These are phyloP conservation scores for Drosophila parthenogenetica DNA, from an alignment of 2,888 invertebrate genomes.

Conservation along the genomic window DNA sequence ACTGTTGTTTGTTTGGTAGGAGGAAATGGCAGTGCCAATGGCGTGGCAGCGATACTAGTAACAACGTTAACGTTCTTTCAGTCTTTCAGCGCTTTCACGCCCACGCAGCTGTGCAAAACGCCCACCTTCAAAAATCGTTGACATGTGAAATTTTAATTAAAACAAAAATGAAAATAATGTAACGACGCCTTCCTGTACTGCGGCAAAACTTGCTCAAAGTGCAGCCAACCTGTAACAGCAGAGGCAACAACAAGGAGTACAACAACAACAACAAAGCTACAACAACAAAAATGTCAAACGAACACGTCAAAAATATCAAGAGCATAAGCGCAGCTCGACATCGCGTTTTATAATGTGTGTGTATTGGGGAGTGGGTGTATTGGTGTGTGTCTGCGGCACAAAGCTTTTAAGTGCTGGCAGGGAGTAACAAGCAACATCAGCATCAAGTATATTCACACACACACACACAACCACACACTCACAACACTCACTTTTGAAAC, in stretches of 20 bases:
- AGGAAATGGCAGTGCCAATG: slow-evolving; percentile 61
- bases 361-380: not conserved
- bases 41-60: slow-evolving; percentile 7
- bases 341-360: slow-evolving; percentile 28
- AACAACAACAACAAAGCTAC: slow-evolving; percentile 8
- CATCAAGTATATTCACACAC: slow-evolving; percentile 22
- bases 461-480: slow-evolving; percentile 1
- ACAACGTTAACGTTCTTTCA: too few species aligned
- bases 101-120: slow-evolving; percentile 15
- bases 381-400: slow-evolving; percentile 50
- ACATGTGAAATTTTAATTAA: slow-evolving; percentile 81
- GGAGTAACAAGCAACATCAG: slow-evolving; percentile 36
- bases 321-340: slow-evolving; percentile 51
- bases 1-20: slow-evolving; percentile 26
- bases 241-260: slow-evolving; percentile 7
- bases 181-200: slow-evolving; percentile 23
- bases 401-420: slow-evolving; percentile 77
- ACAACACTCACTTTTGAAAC: not conserved
- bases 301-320: slow-evolving; percentile 76
- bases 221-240: slow-evolving; percentile 39
- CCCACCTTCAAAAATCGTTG: slow-evolving; percentile 67
- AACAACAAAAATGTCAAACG: slow-evolving; percentile 64
- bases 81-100: not conserved
- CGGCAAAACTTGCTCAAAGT: slow-evolving; percentile 35
- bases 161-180: slow-evolving; percentile 62